A percentile compares a stretch with the other conserved stretches of the same genome.
These are phyloP conservation scores for Nymphalis polychloros DNA, from an alignment of 2,888 invertebrate genomes.

Conservation along the genomic window DNA sequence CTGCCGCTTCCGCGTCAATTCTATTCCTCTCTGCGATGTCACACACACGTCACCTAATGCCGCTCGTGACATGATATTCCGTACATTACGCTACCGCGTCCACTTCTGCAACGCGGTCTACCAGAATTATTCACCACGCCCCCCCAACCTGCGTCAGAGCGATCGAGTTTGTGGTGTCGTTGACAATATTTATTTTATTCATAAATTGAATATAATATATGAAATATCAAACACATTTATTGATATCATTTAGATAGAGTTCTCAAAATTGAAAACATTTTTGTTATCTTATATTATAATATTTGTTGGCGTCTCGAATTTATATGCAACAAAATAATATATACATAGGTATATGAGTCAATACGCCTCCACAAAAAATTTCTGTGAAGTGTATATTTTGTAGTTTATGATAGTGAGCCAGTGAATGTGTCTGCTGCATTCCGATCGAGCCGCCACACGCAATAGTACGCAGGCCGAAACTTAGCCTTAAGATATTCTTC, in stretches of 20 bases:
- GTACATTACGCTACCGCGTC: background rate
- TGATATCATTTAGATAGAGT: no score
- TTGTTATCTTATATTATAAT: background rate
- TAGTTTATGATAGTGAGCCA: background rate
- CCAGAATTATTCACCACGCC: background rate
- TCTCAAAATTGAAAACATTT: no score
- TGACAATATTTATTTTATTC: no score
- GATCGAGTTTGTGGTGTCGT: background rate
- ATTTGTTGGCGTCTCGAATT: background rate
- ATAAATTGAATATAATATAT: no score
- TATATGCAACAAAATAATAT: background rate
- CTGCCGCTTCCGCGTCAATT: conserved; percentile 41
- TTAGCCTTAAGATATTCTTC: no score
- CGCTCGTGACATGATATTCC: conserved; percentile 4
- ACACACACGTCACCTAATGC: conserved; percentile 13
- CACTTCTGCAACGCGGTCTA: background rate
- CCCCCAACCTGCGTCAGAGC: background rate
- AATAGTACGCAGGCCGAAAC: no score
- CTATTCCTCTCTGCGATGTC: conserved; percentile 6
- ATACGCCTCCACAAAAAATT: background rate
- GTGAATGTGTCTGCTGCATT: background rate
- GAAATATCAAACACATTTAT: no score
- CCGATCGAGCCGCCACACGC: background rate
- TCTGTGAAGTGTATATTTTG: conserved; percentile 6
- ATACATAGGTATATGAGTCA: background rate